Base-by-base conservation (phyloP, 2,888 invertebrate species). In the Drosophila cyrtoloma region DNA sequence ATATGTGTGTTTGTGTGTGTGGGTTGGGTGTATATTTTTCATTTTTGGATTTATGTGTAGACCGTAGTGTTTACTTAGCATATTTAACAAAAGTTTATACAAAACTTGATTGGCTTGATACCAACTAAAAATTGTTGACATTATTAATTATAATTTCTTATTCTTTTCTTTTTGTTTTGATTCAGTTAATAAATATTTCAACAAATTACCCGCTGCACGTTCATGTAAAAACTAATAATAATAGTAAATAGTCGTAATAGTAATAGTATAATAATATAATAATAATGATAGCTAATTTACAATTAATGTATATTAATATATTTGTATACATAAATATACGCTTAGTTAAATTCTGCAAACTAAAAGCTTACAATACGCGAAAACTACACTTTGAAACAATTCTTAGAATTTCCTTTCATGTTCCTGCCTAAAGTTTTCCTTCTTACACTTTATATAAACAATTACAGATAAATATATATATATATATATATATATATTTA, bases 51-150 rank as follows among this genome's bases (percentile, higher is more conserved):
- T 70, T 70, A 70, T 64, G 61, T 75, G 71, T 73, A 70, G 57
- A 65, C 59, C 68, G 66, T 79, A 74, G 35, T 51, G 37, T 14
- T 65, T 56, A 68, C 82, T 84, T 86, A 86, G 71, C 75, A 90
- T 86, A 90, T 71, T 90, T 90, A 86, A 86, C 85, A 86, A 86
- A 86, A 86, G 71, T 85, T 83, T 85, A 63, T 86, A 86, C 84
- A 80, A 44, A 88, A 86, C 68, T 77, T 83, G 76, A 71, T 90
- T 79, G 86, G 90, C 81, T 82, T 67, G 69, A 66, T 83, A 80
- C 53, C 52, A 88, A 90, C 75, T 86, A 84, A 90, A 89, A 75
- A 63, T 65, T 42, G 61, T 73, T 52, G 19, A 28, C 19, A 52
- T 52, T 52, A 12, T 58, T 32, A 30, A 0, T 58, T 39, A 28